phyloP scores from a whole-genome alignment of 2,888 invertebrate species.

The Barypeithes pellucidus region DNA sequence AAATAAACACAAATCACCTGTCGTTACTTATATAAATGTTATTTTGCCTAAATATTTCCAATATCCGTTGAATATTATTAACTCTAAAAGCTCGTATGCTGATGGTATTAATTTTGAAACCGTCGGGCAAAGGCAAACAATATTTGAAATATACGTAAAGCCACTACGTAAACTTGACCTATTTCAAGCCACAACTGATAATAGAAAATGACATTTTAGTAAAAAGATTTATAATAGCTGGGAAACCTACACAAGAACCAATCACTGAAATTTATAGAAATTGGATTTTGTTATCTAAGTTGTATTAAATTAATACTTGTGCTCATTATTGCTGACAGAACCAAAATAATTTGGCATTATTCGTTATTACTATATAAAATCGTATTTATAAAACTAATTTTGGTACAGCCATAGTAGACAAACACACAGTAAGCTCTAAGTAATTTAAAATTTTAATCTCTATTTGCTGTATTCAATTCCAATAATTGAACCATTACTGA shows the following conservation, averaged over 20 bases:
- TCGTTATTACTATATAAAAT: too few species aligned
- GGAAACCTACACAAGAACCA: too few species aligned
- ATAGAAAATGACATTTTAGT: conserved; percentile 8
- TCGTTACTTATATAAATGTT: background rate
- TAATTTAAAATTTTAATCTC: background rate
- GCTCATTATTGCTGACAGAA: background rate
- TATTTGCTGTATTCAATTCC: conserved; percentile 10
- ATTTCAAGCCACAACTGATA: conserved; percentile 36
- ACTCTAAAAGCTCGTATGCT: conserved; percentile 23
- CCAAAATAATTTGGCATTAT: too few species aligned
- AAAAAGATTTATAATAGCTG: background rate
- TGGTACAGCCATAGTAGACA: background rate
- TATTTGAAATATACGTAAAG: conserved; percentile 35
- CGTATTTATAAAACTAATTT: too few species aligned
- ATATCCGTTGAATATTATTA: conserved; percentile 21
- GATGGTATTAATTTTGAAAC: conserved; percentile 38
- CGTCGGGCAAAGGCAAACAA: conserved; percentile 25
- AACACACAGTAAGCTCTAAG: background rate
- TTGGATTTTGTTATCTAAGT: background rate
- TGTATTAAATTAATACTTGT: background rate
- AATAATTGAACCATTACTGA: conserved; percentile 18
- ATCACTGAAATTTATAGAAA: too few species aligned
- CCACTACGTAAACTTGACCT: conserved; percentile 41
- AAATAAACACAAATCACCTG: background rate
- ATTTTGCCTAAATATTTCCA: background rate